These are phyloP conservation scores for Papilio dardanus DNA, from an alignment of 1,140 invertebrate genomes.

Conservation along the genomic window DNA sequence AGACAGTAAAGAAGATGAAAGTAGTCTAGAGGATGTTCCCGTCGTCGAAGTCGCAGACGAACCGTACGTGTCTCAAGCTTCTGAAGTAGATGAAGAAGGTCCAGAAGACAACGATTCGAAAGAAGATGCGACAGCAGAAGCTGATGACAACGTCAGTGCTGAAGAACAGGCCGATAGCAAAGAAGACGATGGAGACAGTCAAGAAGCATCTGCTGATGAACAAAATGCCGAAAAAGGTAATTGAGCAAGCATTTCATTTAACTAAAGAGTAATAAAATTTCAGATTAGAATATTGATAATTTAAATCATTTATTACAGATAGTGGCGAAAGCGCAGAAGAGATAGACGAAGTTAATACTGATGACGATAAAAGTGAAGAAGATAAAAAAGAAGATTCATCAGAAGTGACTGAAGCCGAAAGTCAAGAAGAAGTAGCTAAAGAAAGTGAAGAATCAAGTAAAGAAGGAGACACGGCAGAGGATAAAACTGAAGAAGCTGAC, in stretches of 20 bases:
- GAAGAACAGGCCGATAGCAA: constrained; percentile 55
- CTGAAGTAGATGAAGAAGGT: constrained; percentile 66
- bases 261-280: not conserved
- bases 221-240: constrained; percentile 63
- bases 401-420: constrained; percentile 48
- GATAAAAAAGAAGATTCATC: constrained; percentile 52
- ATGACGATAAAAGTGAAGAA: constrained; percentile 52
- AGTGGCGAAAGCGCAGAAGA: constrained; percentile 69
- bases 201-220: constrained; percentile 70
- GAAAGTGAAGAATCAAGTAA: constrained; percentile 46
- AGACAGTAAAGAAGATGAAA: constrained; percentile 61
- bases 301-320: constrained; percentile 48
- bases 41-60: constrained; percentile 79
- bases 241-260: constrained; percentile 18
- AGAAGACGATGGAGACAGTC: constrained; percentile 64
- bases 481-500: constrained; percentile 50
- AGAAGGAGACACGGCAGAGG: constrained; percentile 56
- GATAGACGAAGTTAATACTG: constrained; percentile 46
- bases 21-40: constrained; percentile 60
- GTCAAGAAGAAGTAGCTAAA: constrained; percentile 53
- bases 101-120: constrained; percentile 70
- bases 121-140: constrained; percentile 62
- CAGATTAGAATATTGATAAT: not conserved
- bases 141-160: constrained; percentile 52
- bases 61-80: constrained; percentile 76